Base-by-base conservation (phyloP, 2,113 vertebrate species). In the Cinclus cinclus region DNA sequence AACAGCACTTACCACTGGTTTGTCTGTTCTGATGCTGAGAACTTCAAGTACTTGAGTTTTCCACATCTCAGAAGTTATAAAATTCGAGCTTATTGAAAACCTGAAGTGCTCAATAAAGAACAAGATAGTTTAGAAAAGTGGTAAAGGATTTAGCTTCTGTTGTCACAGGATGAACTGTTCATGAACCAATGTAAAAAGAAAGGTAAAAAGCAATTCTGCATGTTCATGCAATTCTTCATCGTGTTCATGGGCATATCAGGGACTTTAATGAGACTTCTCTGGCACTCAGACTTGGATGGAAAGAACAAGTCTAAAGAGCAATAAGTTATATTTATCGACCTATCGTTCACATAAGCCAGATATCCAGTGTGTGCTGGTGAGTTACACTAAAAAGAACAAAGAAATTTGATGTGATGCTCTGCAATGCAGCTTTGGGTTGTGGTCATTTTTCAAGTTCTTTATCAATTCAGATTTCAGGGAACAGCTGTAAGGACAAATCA, bases 331-430 rank as follows among this genome's bases (percentile, higher is more conserved):
- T 79, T 92, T 85, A 50, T 39, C 79, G 56, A 35, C 12, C 24
- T 53, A 1, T 35, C 9, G 2, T 53, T 71, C 35, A 62, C 78
- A 58, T 60, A 49, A 89, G 59, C 20, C 30, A n/a, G 33, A 33
- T 64, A 52, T 13, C 9, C 46, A 42, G 6, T n/a, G 23, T 23
- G 7, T 76, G 55, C 25, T 77, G 28, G 2, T 67, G 63, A 83
- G 60, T 49, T 80, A 11, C 16, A 18, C 17, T 27, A 37, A 25
- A 42, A 70, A 49, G 53, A 79, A 8, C 9, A 67, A 39, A 79
- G 41, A 49, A 64, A 39, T 73, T 33, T 6, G 0, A 6, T 0
- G 1, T n/a, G 23, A 1, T 39, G 55, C 37, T 71, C 28, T 67
- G 49, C 52, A 55, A 1, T 44, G 44, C 37, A 77, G 13, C 60